Percentiles rank a stretch among this genome's conserved stretches.
phyloP scores from a whole-genome alignment of 1,140 invertebrate species.

The Drosophila navojoa region DNA sequence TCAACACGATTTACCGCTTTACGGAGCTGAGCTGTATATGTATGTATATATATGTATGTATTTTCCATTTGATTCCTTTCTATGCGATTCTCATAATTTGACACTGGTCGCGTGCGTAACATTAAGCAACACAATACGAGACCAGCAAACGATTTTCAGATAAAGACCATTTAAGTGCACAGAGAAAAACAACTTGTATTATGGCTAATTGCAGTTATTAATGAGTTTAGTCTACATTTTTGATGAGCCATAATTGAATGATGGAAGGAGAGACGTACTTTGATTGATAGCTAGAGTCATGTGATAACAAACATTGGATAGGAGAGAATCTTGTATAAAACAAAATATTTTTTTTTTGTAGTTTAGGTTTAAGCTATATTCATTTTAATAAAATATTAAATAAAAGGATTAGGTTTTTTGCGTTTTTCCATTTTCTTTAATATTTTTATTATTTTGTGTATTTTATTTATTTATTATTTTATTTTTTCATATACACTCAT shows the following conservation, averaged over 20 bases:
- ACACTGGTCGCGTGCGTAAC: constrained; percentile 61
- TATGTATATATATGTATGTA: neutral
- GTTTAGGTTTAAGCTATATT: no score
- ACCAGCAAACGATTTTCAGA: constrained; percentile 49
- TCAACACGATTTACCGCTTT: constrained; percentile 32
- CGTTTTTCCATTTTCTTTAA: no score
- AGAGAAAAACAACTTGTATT: constrained; percentile 43
- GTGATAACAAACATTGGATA: no score
- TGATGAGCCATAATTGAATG: constrained; percentile 40
- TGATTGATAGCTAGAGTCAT: constrained; percentile 43
- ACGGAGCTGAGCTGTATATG: constrained; percentile 5
- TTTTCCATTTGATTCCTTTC: constrained; percentile 22
- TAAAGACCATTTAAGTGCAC: constrained; percentile 46
- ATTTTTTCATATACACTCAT: no score
- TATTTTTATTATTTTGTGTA: no score
- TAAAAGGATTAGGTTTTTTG: no score
- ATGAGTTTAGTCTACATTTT: constrained; percentile 66
- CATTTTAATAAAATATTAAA: no score
- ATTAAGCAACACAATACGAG: constrained; percentile 36
- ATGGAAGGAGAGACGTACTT: neutral
- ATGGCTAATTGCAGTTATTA: constrained; percentile 75
- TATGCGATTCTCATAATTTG: constrained; percentile 23
- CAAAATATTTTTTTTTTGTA: no score
- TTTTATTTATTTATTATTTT: no score
- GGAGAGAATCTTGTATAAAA: no score